Evolutionary conservation across 2,113 vertebrate genomes (phyloP), one percentile per base, ranked within the genome.

Genomic region (Poeciliopsis prolifica): DNA sequence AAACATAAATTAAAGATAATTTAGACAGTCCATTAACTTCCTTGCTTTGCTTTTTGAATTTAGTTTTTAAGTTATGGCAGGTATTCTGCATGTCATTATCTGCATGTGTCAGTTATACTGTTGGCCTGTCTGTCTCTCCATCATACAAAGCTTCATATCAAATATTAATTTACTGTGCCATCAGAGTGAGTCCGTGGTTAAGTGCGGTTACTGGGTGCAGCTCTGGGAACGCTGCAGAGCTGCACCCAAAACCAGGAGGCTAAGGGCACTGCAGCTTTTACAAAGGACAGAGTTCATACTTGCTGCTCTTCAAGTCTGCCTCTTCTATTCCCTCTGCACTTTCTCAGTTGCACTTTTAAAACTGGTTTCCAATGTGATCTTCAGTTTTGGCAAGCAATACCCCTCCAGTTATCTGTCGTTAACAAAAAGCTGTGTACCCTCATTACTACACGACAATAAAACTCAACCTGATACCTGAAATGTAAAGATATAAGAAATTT

Each of bases 141-240:
- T 87, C 87, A 80, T 78, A 88, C 84, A 85, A 80, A 79, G 87
- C 75, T 67, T 70, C 73, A 89, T 85, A 92, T 94, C 63, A 93
- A 92, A 93, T 92, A 93, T 93, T 94, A 84, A 94, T 94, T 79
- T 42, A 73, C 66, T 73, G 73, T 80, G 85, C 84, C 86, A 84
- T 87, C 54, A 81, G 80, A 89, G 82, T 85, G 80, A 70, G 75
- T 84, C 81, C 78, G 86, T 86, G 89, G 88, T 92, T 92, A 86
- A 93, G 88, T 77, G 78, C 75, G 81, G 68, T 76, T 85, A 79
- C 81, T 86, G 85, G 74, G 79, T 86, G 74, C 81, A 81, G 79
- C 72, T 28, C 5, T 80, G 85, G 86, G 82, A 82, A 77, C 72
- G 63, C 85, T 87, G 83, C 81, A 70, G 78, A 85, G 80, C 29